Conservation (phyloP, 1,140 invertebrate genomes). For the Cepaea nemoralis region DNA sequence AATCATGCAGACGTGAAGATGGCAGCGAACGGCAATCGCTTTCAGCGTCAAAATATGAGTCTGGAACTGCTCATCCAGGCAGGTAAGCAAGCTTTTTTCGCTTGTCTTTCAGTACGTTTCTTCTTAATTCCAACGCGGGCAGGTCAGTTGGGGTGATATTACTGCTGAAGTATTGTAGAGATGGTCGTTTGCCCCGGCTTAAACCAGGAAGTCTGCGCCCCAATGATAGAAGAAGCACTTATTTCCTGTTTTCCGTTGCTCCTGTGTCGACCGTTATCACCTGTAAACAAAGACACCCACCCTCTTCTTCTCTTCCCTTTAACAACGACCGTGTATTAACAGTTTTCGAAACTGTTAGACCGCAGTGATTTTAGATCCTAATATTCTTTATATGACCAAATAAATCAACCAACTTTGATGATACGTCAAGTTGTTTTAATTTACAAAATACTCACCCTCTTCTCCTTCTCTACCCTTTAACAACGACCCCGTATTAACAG, state of each 20-base stretch:
- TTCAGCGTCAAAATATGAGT: conserved; percentile 30
- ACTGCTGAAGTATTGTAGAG: not conserved
- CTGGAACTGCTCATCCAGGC: conserved; percentile 39
- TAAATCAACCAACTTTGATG: too few relatives aligned
- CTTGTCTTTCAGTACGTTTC: not conserved
- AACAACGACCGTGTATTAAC: too few relatives aligned
- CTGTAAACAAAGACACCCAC: too few relatives aligned
- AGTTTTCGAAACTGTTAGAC: too few relatives aligned
- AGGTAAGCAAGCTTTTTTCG: conserved; percentile 14
- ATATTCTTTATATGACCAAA: too few relatives aligned
- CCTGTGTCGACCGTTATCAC: not conserved
- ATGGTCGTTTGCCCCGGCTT: conserved; percentile 24
- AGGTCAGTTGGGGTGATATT: not conserved
- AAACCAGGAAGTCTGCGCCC: conserved; percentile 37
- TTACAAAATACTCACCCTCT: too few relatives aligned
- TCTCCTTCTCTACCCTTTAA: too few relatives aligned
- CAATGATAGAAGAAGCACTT: conserved; percentile 3
- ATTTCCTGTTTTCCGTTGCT: conserved; percentile 38
- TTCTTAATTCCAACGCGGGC: not conserved
- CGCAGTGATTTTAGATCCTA: too few relatives aligned
- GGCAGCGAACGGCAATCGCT: conserved; percentile 27
- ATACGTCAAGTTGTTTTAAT: too few relatives aligned
- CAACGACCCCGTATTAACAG: too few relatives aligned
- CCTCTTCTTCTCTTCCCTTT: too few relatives aligned
- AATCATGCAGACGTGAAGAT: conserved; percentile 23